Conservation (phyloP, 1,140 invertebrate species). For the Rhopalosiphum padi region DNA sequence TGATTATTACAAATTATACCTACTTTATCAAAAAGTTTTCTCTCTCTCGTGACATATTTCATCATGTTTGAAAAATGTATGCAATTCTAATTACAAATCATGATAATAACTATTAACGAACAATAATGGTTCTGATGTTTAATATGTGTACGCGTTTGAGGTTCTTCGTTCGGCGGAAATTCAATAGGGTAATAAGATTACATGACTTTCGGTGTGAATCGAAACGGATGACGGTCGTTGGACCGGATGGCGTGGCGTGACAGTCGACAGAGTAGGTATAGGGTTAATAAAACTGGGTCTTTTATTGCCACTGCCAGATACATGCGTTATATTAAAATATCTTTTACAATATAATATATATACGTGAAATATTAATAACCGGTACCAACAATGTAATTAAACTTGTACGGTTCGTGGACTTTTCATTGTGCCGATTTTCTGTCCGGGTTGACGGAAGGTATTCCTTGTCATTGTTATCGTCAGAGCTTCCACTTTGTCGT, state of each 20-base stretch:
- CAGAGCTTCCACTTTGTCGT: constrained; percentile 17
- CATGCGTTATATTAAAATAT: constrained; percentile 38
- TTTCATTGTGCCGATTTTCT: constrained; percentile 55
- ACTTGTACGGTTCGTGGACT: constrained; percentile 48
- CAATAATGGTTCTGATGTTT: constrained; percentile 1
- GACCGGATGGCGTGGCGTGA: background rate
- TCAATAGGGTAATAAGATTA: constrained; percentile 8
- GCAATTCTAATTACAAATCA: background rate
- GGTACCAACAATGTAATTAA: constrained; percentile 41
- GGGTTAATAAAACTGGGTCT: constrained; percentile 24
- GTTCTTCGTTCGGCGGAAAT: background rate
- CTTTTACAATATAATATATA: background rate
- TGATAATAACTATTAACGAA: background rate
- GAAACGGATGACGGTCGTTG: background rate
- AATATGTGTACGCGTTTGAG: constrained; percentile 17
- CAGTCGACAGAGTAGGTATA: background rate
- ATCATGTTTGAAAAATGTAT: background rate
- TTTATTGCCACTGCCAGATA: background rate
- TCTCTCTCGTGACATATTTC: background rate
- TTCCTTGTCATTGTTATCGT: constrained; percentile 11
- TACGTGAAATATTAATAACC: constrained; percentile 45
- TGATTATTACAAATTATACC: background rate
- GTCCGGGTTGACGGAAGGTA: constrained; percentile 40
- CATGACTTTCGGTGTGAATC: constrained; percentile 19
- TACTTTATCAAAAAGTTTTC: background rate